Evolutionary conservation across 2,888 invertebrate species (phyloP), one percentile per base, ranked within the genome.

Genomic region (Tinea trinotella): DNA sequence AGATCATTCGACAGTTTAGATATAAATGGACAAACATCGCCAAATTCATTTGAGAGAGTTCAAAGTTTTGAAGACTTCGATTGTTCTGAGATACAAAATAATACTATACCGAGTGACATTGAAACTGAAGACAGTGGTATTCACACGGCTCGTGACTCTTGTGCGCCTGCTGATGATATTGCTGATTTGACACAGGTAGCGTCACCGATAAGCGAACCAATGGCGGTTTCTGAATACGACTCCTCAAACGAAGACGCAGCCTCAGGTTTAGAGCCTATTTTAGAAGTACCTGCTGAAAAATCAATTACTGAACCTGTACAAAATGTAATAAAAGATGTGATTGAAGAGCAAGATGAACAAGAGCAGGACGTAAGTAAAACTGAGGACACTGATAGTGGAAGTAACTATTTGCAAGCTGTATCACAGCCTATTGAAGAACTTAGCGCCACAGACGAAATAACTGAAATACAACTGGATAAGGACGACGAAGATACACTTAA

Each of bases 91-190:
- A 81, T 91, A 67, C 85, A 90, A 59, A 83, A 82, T 58, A 83
- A 81, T 57, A 82, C 81, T 34, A 88, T 89, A 49, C 85, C 85
- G 56, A 88, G 88, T 58, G 88, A 91, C 61, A 90, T 89, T 44
- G 92, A 91, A 71, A 88, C 90, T 36, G 94, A 94, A 74, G 94
- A 94, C 67, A 92, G 92, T 58, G 93, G 92, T 1, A 92, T 93
- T 58, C 93, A 94, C 62, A 91, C 93, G 3, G 93, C 93, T 1
- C 91, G 93, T 67, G 93, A 92, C 55, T 93, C 92, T 15, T 92
- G 92, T 63, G 91, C 90, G 22, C 93, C 93, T 63, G 91, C 92
- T 50, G 93, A 93, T 69, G 92, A 93, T 62, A 89, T 90, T 15
- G 89, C 89, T 54, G 92, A 92, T 65, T 70, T 81, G 59, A 78